Conservation (phyloP, 1,140 invertebrate genomes). For the Zaprionus nigranus region DNA sequence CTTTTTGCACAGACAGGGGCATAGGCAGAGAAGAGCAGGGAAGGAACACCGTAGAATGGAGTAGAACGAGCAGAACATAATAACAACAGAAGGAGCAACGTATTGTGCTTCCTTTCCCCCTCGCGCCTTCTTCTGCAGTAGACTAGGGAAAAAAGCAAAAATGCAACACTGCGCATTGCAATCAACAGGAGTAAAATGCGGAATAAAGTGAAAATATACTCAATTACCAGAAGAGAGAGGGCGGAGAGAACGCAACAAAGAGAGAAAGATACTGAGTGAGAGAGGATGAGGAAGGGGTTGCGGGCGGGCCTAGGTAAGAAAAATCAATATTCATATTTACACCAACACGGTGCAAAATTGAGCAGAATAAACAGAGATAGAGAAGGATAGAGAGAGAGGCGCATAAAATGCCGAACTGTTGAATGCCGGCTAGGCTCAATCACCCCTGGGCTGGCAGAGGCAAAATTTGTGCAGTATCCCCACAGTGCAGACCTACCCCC, state of each 20-base stretch:
- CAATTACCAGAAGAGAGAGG: conserved; percentile 21
- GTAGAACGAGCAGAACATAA: background rate
- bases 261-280: background rate
- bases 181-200: conserved; percentile 12
- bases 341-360: conserved; percentile 24
- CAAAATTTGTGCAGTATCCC: conserved; percentile 32
- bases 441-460: conserved; percentile 24
- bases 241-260: background rate
- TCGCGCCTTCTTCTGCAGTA: conserved; percentile 30
- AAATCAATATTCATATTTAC: conserved; percentile 79
- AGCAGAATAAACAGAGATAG: conserved; percentile 13
- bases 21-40: background rate
- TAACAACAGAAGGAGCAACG: background rate
- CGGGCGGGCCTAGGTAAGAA: conserved; percentile 47
- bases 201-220: conserved; percentile 35
- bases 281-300: background rate
- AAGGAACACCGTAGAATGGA: too few species aligned
- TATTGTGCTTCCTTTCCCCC: background rate
- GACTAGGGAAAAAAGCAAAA: conserved; percentile 24
- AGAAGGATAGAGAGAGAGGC: conserved; percentile 28
- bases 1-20: background rate
- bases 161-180: conserved; percentile 51
- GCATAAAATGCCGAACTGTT: conserved; percentile 73
- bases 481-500: conserved; percentile 57
- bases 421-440: conserved; percentile 74